These are phyloP conservation scores for Urosaurus nigricauda DNA, from an alignment of 2,797 vertebrate genomes.

Conservation along the genomic window DNA sequence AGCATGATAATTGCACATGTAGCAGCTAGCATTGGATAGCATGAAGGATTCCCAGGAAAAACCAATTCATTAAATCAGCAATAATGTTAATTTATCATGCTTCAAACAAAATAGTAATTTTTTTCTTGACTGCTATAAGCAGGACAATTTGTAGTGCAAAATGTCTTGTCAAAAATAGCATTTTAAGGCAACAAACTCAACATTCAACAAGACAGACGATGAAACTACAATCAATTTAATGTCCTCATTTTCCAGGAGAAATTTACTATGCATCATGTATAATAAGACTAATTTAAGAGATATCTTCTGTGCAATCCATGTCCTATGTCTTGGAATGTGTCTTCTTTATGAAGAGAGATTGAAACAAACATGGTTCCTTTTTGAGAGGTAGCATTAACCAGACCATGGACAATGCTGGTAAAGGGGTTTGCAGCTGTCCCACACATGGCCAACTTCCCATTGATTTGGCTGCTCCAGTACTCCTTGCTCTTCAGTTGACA, in stretches of 20 bases:
- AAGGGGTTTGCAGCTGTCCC: not conserved
- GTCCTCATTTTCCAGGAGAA: not conserved
- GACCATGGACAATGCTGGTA: no score
- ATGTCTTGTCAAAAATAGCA: not conserved
- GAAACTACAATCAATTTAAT: not conserved
- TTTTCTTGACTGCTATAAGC: not conserved
- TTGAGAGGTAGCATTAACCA: not conserved
- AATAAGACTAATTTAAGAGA: not conserved
- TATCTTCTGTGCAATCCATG: not conserved
- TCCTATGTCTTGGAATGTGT: not conserved
- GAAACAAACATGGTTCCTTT: not conserved
- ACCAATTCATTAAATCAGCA: not conserved
- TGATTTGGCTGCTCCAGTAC: not conserved
- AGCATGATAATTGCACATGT: constrained; percentile 47
- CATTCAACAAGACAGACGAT: not conserved
- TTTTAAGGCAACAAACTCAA: not conserved
- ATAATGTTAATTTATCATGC: not conserved
- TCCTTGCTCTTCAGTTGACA: no score
- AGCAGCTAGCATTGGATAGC: constrained; percentile 15
- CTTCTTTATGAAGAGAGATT: not conserved
- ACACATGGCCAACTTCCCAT: not conserved
- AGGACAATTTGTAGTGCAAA: not conserved
- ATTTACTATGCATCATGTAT: not conserved
- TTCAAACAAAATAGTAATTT: not conserved
- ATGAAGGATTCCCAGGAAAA: not conserved